Percentiles rank a stretch among this genome's conserved stretches.
These are phyloP conservation scores for Drosophila ezoana DNA, from an alignment of 2,888 invertebrate genomes.

Conservation along the genomic window DNA sequence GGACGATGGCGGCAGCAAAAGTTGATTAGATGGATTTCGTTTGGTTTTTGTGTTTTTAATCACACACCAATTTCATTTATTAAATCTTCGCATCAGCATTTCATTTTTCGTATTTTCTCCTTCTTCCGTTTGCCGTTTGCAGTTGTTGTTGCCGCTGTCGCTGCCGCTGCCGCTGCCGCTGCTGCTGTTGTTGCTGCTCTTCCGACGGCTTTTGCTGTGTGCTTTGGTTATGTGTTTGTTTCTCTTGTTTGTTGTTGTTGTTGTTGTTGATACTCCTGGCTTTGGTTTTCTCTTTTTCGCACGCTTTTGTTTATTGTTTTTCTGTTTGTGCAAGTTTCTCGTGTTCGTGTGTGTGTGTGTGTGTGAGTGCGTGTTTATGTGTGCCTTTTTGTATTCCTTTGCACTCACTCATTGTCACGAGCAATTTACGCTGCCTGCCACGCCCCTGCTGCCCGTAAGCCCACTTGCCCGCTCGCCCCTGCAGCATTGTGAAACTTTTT, in stretches of 20 bases:
- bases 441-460: slow-evolving; percentile 7
- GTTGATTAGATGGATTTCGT: slow-evolving; percentile 85
- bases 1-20: slow-evolving; percentile 73
- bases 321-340: slow-evolving; percentile 47
- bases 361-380: slow-evolving; percentile 34
- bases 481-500: slow-evolving; percentile 67
- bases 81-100: slow-evolving; percentile 84
- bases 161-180: background rate
- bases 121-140: slow-evolving; percentile 23
- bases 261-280: slow-evolving; percentile 16
- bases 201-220: slow-evolving; percentile 65
- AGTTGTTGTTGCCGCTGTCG: slow-evolving; percentile 29
- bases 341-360: slow-evolving; percentile 9
- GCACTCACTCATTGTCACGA: slow-evolving; percentile 81
- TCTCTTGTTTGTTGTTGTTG: slow-evolving; percentile 11
- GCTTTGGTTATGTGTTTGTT: slow-evolving; percentile 22
- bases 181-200: slow-evolving; percentile 22
- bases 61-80: slow-evolving; percentile 85
- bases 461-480: background rate
- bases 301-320: slow-evolving; percentile 57
- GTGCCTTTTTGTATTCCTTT: slow-evolving; percentile 59
- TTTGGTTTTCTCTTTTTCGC: slow-evolving; percentile 54
- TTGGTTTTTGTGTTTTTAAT: slow-evolving; percentile 85
- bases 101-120: slow-evolving; percentile 74
- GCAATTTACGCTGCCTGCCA: slow-evolving; percentile 73